Evolutionary conservation across 1,140 invertebrate genomes (phyloP).

Genomic region (Anthonomus grandis): DNA sequence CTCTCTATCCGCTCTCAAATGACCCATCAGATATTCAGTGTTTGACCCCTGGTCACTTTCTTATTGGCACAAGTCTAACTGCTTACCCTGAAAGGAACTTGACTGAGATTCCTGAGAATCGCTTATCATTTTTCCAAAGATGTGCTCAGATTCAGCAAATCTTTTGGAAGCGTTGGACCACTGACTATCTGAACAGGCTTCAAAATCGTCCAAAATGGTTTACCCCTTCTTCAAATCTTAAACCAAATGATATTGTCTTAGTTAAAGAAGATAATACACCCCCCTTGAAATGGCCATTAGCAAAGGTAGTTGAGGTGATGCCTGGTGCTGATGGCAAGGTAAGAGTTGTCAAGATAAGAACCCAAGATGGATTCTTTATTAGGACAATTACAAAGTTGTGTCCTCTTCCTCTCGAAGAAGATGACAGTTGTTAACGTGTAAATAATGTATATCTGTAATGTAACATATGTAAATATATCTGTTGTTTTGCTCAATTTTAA

Average conservation of each 20-base stretch:
- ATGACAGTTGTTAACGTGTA: too few species aligned
- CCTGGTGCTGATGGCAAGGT: constrained; percentile 3
- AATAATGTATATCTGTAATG: too few species aligned
- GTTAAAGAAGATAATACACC: constrained; percentile 44
- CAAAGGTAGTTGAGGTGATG: constrained; percentile 18
- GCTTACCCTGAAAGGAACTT: constrained; percentile 25
- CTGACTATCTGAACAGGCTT: constrained; percentile 31
- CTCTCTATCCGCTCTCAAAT: constrained; percentile 33
- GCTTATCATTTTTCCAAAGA: constrained; percentile 16
- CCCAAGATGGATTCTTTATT: too few species aligned
- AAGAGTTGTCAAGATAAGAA: constrained; percentile 14
- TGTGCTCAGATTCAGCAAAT: constrained; percentile 17
- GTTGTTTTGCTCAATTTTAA: too few species aligned
- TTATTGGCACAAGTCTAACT: constrained; percentile 40
- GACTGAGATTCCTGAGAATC: constrained; percentile 15
- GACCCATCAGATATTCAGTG: constrained; percentile 33
- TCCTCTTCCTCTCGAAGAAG: too few species aligned
- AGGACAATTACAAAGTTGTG: too few species aligned
- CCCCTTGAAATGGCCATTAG: constrained; percentile 42
- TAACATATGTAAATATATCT: too few species aligned
- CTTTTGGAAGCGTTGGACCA: constrained; percentile 34
- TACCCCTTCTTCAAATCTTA: constrained; percentile 13
- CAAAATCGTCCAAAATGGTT: constrained; percentile 31
- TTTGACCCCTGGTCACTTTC: constrained; percentile 49
- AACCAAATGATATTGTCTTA: constrained; percentile 39